Evolutionary conservation across 2,888 invertebrate species (phyloP).

Genomic region (Philopedon plagiatum): DNA sequence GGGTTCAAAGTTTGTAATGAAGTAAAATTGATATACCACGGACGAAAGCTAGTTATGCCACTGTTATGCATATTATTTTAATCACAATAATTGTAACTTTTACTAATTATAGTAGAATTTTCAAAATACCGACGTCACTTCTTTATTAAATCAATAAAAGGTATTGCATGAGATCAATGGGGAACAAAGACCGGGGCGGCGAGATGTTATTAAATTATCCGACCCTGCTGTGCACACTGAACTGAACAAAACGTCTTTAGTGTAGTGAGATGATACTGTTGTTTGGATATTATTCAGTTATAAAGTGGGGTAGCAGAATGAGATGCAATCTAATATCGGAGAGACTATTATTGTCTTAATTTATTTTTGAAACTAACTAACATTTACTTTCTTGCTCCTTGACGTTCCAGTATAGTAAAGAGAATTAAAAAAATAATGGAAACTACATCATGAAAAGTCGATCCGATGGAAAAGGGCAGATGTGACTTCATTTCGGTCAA

Average conservation of each 20-base stretch:
- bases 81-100: too few species aligned
- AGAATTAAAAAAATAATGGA: too few species aligned
- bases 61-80: too few species aligned
- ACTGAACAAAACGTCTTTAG: constrained; percentile 46
- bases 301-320: not conserved
- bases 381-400: too few species aligned
- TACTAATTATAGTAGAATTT: constrained; percentile 3
- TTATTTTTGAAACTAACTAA: too few species aligned
- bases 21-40: too few species aligned
- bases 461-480: too few species aligned
- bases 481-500: too few species aligned
- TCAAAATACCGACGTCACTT: constrained; percentile 59
- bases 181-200: constrained; percentile 50
- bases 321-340: not conserved
- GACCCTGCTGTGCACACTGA: constrained; percentile 54
- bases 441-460: too few species aligned
- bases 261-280: constrained; percentile 41
- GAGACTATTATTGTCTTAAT: not conserved
- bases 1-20: too few species aligned
- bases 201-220: constrained; percentile 66
- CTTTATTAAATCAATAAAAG: constrained; percentile 67
- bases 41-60: too few species aligned
- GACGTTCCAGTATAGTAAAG: too few species aligned
- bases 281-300: constrained; percentile 27
- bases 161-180: constrained; percentile 60